Evolutionary conservation across 2,113 vertebrate species (phyloP).

Genomic region (Pterocles gutturalis): DNA sequence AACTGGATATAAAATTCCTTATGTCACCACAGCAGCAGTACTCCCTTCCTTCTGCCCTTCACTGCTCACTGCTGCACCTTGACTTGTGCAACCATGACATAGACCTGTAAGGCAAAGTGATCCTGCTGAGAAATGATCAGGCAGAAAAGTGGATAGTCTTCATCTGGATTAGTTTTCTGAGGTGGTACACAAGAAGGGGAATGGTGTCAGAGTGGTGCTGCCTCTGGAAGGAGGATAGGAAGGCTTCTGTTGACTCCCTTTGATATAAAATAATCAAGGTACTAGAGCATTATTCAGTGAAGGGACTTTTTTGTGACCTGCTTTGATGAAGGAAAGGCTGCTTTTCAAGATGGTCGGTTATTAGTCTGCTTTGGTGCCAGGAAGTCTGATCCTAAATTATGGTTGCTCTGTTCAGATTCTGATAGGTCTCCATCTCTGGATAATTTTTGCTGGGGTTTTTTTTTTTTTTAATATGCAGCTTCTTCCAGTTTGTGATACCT

Average conservation of each 20-base stretch:
- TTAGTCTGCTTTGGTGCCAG: not conserved
- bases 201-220: not conserved
- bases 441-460: not conserved
- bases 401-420: not conserved
- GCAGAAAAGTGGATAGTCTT: not conserved
- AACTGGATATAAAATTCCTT: not conserved
- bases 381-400: not conserved
- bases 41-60: not conserved
- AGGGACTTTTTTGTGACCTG: not conserved
- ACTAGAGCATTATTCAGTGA: not conserved
- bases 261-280: not conserved
- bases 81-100: not conserved
- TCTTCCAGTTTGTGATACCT: conserved; percentile 92
- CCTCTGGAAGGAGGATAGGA: not conserved
- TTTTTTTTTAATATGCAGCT: conserved; percentile 76
- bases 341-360: not conserved
- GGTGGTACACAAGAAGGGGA: not conserved
- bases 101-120: not conserved
- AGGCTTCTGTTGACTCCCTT: not conserved
- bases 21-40: not conserved
- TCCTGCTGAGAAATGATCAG: not conserved
- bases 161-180: not conserved
- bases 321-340: not conserved
- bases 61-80: not conserved
- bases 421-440: not conserved